Percentiles rank a stretch among this genome's conserved stretches.
These are phyloP conservation scores for Cercopithecus mona DNA, from an alignment of 2,113 vertebrate species.

Conservation along the genomic window DNA sequence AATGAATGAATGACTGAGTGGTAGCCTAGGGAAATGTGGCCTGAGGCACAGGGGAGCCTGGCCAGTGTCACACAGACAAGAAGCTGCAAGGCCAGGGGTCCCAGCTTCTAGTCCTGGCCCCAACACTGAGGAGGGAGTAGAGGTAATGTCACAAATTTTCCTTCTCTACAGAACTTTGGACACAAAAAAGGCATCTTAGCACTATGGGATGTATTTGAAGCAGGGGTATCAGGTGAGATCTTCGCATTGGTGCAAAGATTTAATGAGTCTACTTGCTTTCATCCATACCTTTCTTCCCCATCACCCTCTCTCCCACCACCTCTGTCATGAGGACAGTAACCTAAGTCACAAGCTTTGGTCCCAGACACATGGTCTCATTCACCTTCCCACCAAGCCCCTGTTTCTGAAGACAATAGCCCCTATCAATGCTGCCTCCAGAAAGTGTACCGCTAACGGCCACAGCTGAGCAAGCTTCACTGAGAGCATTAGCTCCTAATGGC, in stretches of 20 bases:
- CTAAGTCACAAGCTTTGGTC: neutral
- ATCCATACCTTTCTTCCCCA: neutral
- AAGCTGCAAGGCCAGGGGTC: neutral
- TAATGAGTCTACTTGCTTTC: neutral
- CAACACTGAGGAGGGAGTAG: neutral
- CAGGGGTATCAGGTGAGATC: neutral
- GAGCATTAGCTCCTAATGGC: neutral
- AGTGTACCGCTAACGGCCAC: accelerated
- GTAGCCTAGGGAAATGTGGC: neutral
- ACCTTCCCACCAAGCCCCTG: neutral
- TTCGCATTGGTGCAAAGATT: neutral
- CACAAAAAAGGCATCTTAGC: neutral
- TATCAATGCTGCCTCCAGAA: neutral
- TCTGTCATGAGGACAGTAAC: neutral
- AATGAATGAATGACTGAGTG: neutral
- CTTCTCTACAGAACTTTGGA: neutral
- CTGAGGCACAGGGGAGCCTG: no score
- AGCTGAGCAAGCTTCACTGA: neutral
- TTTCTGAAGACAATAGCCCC: neutral
- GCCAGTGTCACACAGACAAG: neutral
- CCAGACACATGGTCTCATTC: neutral
- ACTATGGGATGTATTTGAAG: accelerated
- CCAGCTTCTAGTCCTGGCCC: neutral
- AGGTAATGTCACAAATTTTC: neutral
- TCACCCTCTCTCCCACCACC: neutral